Evolutionary conservation across 2,888 invertebrate species (phyloP), one percentile per base, ranked within the genome.

Genomic region (Ochlodes sylvanus): DNA sequence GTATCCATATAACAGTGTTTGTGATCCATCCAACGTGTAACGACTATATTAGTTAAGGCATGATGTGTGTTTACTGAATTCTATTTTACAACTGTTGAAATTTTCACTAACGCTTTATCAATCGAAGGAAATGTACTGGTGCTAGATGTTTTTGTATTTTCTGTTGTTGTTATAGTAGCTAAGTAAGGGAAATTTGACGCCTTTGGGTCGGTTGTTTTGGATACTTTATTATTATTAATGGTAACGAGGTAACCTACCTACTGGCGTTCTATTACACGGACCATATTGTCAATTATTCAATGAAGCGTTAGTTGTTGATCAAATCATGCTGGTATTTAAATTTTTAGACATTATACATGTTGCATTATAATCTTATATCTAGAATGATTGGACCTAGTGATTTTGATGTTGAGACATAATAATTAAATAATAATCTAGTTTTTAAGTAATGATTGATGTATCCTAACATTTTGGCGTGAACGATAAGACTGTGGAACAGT

Each of bases 21-120:
- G 92, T 92, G 92, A 90, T 91, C 92, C 89, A 92, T 92, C 89
- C 89, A 89, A 85, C 81, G 82, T 68, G 68, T 87, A 87, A 85
- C 86, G 84, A 84, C 79, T 87, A 79, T 79, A 78, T 82, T 89
- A 88, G 80, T 76, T 91, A 90, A 89, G 88, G 92, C 92, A 93
- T 92, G 89, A 81, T 85, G 88, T 89, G 90, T 92, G 91, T 88
- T 84, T 87, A 81, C 78, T 84, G 81, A 82, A 75, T 78, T 77
- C 70, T 72, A 72, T 74, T 69, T 73, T 67, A 71, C 19, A 73
- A 57, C 72, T 74, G 71, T 75, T 73, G 69, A 71, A 75, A 74
- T 74, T 75, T 85, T 80, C 84, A 79, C 82, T 82, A 89, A 83
- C 81, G 82, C 85, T 88, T 84, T 83, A 27, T 50, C n/a, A 56